These are phyloP conservation scores for Charina bottae DNA, from an alignment of 2,113 vertebrate genomes.

Conservation along the genomic window DNA sequence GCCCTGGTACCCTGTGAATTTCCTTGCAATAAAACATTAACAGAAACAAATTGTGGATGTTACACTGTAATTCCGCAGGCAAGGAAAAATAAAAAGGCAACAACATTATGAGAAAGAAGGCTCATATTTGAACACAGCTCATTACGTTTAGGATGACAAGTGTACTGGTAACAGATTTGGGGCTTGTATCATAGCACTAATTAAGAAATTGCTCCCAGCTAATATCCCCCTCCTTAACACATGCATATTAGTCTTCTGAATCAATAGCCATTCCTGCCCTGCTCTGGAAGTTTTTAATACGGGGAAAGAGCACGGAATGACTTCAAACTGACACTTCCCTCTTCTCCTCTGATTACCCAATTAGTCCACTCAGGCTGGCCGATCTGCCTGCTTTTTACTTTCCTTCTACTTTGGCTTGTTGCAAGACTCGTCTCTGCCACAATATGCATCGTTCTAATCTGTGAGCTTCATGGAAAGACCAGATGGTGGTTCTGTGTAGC, in stretches of 20 bases:
- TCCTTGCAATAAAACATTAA: constrained; percentile 3
- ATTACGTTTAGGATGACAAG: not conserved
- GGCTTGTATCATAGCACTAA: not conserved
- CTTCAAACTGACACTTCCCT: not conserved
- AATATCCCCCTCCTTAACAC: not conserved
- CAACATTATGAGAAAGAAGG: not conserved
- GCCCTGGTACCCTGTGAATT: not conserved
- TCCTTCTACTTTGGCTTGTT: not conserved
- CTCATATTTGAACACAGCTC: not conserved
- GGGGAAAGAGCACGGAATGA: not conserved
- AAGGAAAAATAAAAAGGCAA: not conserved
- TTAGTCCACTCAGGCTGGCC: not conserved
- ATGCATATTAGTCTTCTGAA: not conserved
- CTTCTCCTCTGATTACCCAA: not conserved
- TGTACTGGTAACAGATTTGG: not conserved
- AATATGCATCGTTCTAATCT: not conserved
- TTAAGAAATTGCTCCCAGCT: not conserved
- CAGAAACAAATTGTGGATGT: not conserved
- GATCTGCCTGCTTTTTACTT: not conserved
- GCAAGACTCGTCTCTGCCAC: not conserved
- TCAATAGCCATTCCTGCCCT: not conserved
- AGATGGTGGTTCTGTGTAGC: not conserved
- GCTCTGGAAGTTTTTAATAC: not conserved
- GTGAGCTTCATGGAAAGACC: not conserved
- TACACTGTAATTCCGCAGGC: not conserved